A percentile compares a stretch with the other conserved stretches of the same genome.
Evolutionary conservation across 1,140 invertebrate genomes (phyloP).

Genomic region (Heliconius melpomene): DNA sequence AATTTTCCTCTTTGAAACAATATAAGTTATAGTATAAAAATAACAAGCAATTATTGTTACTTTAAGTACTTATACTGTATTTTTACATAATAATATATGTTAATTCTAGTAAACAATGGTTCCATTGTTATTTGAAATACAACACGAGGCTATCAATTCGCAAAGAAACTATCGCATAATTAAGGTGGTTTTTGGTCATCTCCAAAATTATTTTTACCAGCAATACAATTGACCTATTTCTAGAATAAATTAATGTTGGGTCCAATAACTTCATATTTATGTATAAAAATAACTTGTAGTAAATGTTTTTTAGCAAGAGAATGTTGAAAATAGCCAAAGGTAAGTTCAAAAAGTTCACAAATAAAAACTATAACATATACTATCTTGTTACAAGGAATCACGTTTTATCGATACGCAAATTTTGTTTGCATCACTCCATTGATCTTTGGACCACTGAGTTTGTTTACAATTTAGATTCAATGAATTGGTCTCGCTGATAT

Average conservation of each 20-base stretch:
- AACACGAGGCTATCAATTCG: neutral
- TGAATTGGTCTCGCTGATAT: conserved; percentile 43
- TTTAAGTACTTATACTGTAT: neutral
- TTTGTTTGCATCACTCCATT: conserved; percentile 39
- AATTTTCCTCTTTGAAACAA: neutral
- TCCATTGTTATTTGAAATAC: neutral
- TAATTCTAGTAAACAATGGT: neutral
- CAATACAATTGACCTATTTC: neutral
- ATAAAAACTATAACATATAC: neutral
- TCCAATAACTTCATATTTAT: no score
- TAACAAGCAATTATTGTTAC: neutral
- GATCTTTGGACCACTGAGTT: conserved; percentile 48
- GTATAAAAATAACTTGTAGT: no score
- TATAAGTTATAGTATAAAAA: neutral
- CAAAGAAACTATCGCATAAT: neutral
- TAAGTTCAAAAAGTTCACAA: neutral
- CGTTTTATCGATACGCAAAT: conserved; percentile 42
- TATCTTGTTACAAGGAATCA: neutral
- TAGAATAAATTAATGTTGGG: no score
- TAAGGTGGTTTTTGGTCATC: neutral
- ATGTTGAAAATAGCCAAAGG: no score
- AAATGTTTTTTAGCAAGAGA: no score
- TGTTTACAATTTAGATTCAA: conserved; percentile 51
- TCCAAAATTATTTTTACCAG: neutral
- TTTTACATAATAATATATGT: neutral